A percentile compares a stretch with the other conserved stretches of the same genome.
These are phyloP conservation scores for Spinus pinus DNA, from an alignment of 2,797 vertebrate genomes.

Conservation along the genomic window DNA sequence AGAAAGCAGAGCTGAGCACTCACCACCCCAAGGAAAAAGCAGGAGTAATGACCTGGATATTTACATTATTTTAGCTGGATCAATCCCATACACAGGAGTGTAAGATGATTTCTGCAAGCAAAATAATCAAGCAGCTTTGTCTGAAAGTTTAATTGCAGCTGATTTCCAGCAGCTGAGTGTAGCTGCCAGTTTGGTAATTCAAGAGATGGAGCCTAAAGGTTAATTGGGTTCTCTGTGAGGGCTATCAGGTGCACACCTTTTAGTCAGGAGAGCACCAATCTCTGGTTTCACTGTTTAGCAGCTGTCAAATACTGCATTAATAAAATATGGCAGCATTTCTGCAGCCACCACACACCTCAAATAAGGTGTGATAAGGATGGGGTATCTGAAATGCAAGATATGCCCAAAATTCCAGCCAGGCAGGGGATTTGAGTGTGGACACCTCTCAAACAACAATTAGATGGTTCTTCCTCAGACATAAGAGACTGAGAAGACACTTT, in stretches of 20 bases:
- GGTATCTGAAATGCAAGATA: not conserved
- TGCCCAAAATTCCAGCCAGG: not conserved
- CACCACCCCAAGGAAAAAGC: not conserved
- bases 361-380: not conserved
- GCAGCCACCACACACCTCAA: not conserved
- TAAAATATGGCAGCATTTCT: conserved; percentile 57
- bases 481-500: not conserved
- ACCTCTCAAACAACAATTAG: rapidly evolving
- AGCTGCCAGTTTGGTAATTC: conserved; percentile 7
- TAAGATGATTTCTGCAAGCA: not conserved
- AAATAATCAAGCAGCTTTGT: not conserved
- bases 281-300: conserved; percentile 70
- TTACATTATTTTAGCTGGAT: not conserved
- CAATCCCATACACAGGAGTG: not conserved
- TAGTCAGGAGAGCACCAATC: conserved; percentile 32
- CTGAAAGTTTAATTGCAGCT: not conserved
- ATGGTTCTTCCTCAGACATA: rapidly evolving
- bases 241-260: conserved; percentile 53
- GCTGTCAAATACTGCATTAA: conserved; percentile 69
- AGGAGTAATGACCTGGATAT: not conserved
- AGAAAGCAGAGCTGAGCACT: not conserved
- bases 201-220: conserved; percentile 19
- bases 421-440: rapidly evolving
- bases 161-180: not conserved
- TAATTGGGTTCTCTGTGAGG: conserved; percentile 23